phyloP scores from a whole-genome alignment of 2,797 vertebrate species.

The Lagodon rhomboides region DNA sequence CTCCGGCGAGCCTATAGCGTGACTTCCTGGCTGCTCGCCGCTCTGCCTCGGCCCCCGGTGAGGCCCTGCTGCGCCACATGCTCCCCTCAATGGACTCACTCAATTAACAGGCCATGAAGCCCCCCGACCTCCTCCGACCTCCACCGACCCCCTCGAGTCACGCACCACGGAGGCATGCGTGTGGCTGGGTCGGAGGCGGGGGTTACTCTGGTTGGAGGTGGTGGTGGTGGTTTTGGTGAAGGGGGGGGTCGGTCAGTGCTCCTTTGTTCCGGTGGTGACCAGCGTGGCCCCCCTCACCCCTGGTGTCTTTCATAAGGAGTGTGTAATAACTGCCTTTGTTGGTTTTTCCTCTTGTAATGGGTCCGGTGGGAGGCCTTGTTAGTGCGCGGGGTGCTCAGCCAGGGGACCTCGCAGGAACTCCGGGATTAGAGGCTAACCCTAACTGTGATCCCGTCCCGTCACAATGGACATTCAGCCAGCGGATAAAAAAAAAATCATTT shows the following conservation, averaged over 20 bases:
- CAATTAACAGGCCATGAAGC: conserved; percentile 75
- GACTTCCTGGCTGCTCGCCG: conserved; percentile 29
- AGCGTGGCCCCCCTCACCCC: conserved; percentile 69
- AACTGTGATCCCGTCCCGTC: conserved; percentile 60
- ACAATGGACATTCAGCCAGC: conserved; percentile 69
- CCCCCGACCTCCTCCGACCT: conserved; percentile 61
- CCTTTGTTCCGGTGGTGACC: conserved; percentile 81
- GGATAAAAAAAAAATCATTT: conserved; percentile 64
- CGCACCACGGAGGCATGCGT: conserved; percentile 53
- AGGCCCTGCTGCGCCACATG: conserved; percentile 65
- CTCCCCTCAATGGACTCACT: conserved; percentile 69
- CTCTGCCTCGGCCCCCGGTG: conserved; percentile 24
- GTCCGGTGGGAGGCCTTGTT: conserved; percentile 79
- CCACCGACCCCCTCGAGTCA: conserved; percentile 44
- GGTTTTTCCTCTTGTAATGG: conserved; percentile 80
- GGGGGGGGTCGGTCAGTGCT: conserved; percentile 66
- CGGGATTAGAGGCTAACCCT: conserved; percentile 71
- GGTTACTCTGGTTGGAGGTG: conserved; percentile 29
- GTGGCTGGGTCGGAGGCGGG: neutral
- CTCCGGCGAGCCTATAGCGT: conserved; percentile 30
- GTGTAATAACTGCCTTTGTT: conserved; percentile 83
- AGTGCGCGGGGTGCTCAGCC: conserved; percentile 67
- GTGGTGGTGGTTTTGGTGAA: neutral
- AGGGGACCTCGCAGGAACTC: conserved; percentile 71
- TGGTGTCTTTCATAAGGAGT: conserved; percentile 76